Evolutionary conservation across 2,113 vertebrate species (phyloP).

Genomic region (Varanus komodoensis): DNA sequence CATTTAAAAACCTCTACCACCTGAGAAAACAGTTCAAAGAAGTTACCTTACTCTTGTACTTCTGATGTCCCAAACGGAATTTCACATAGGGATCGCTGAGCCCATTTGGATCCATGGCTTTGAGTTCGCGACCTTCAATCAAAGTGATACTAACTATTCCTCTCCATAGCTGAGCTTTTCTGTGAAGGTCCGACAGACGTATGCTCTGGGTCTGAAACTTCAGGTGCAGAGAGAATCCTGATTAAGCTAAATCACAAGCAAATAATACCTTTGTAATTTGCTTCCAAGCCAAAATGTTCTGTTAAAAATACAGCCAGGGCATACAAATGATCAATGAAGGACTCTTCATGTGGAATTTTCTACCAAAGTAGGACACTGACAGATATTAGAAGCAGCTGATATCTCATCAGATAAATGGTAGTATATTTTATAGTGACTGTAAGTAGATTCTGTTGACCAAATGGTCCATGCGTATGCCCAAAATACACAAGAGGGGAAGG

Average conservation of each 20-base stretch:
- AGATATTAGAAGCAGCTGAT: background rate
- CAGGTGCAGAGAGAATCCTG: constrained; percentile 30
- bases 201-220: constrained; percentile 91
- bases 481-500: too few species aligned
- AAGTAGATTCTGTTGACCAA: background rate
- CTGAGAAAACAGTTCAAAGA: background rate
- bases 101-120: constrained; percentile 94
- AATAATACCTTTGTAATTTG: background rate
- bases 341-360: background rate
- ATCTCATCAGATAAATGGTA: background rate
- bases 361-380: background rate
- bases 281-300: background rate
- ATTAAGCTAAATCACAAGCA: constrained; percentile 36
- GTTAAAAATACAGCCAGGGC: background rate
- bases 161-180: constrained; percentile 94
- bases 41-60: constrained; percentile 98
- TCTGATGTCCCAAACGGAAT: constrained; percentile 94
- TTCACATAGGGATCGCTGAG: constrained; percentile 96
- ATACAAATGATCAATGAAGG: background rate
- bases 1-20: background rate
- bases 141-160: constrained; percentile 95
- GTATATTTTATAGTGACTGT: background rate
- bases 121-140: constrained; percentile 90
- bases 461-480: too few species aligned
- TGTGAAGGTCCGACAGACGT: constrained; percentile 91